Percentiles rank a stretch among this genome's conserved stretches.
Evolutionary conservation across 53 echinoderm and acorn worm species (phyloP).

Genomic region (Hippasteria phrygiana): DNA sequence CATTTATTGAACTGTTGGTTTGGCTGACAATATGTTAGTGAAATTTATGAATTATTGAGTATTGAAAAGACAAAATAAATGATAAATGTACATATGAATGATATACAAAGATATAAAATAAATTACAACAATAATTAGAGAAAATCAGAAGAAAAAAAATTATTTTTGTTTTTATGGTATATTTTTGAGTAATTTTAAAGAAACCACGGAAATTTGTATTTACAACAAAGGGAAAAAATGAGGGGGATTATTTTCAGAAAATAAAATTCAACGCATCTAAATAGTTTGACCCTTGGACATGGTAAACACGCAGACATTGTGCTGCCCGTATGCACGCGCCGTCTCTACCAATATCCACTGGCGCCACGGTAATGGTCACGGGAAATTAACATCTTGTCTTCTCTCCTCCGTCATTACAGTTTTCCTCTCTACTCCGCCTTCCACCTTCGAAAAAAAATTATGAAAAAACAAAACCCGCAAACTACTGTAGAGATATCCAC

Average conservation of each 20-base stretch:
- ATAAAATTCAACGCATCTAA: not conserved
- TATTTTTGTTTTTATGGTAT: too few species aligned
- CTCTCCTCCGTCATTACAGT: slow-evolving; percentile 47
- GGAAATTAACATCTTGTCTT: slow-evolving; percentile 49
- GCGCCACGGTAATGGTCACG: slow-evolving; percentile 40
- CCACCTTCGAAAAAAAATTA: not conserved
- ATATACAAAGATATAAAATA: not conserved
- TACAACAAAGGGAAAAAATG: not conserved
- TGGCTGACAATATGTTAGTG: not conserved
- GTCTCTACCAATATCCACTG: slow-evolving; percentile 22
- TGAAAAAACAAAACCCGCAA: slow-evolving; percentile 19
- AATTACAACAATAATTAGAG: not conserved
- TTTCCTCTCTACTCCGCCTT: not conserved
- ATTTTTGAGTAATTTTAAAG: too few species aligned
- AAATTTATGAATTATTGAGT: not conserved
- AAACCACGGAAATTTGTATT: too few species aligned
- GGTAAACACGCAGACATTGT: slow-evolving; percentile 36
- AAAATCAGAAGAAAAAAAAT: slow-evolving; percentile 17
- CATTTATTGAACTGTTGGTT: too few species aligned
- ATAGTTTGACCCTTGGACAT: slow-evolving; percentile 30
- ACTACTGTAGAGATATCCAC: not conserved
- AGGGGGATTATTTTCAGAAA: not conserved
- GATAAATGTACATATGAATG: too few species aligned
- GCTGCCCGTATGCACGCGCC: slow-evolving; percentile 33
- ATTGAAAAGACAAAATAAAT: too few species aligned